Conservation (phyloP, 1,140 invertebrate genomes). For the Piezodorus guildinii region DNA sequence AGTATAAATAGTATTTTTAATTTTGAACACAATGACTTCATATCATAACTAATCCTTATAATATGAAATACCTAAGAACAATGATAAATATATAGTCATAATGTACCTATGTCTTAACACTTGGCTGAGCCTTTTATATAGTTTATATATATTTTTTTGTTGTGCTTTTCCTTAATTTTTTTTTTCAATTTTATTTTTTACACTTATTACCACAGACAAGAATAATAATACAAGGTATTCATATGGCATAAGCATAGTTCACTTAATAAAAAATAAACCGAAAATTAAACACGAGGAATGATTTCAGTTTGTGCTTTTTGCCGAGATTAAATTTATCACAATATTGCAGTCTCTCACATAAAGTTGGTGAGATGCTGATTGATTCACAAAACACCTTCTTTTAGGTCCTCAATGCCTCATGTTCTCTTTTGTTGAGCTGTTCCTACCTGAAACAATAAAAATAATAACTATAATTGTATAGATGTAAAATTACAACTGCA, state of each 20-base stretch:
- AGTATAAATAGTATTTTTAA: constrained; percentile 8
- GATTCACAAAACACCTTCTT: neutral
- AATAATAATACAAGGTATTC: neutral
- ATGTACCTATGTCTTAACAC: neutral
- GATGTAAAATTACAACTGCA: too few relatives aligned
- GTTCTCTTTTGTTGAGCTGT: constrained; percentile 11
- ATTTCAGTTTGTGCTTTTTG: neutral
- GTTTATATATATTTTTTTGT: too few relatives aligned
- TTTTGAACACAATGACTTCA: constrained; percentile 13
- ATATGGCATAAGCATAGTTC: constrained; percentile 3
- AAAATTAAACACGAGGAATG: neutral
- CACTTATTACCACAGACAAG: neutral
- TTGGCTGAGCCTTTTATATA: constrained; percentile 6
- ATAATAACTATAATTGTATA: neutral
- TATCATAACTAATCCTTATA: neutral
- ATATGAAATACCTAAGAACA: constrained; percentile 8
- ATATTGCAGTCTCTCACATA: neutral
- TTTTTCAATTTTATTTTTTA: neutral
- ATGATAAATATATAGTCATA: constrained; percentile 2
- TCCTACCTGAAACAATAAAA: constrained; percentile 9
- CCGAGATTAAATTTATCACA: constrained; percentile 8
- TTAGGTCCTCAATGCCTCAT: constrained; percentile 15
- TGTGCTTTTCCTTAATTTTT: too few relatives aligned
- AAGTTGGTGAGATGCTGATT: neutral
- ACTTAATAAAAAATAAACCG: neutral